Percentiles rank a stretch among this genome's conserved stretches.
These are phyloP conservation scores for Falco rusticolus DNA, from an alignment of 2,797 vertebrate genomes.

Conservation along the genomic window DNA sequence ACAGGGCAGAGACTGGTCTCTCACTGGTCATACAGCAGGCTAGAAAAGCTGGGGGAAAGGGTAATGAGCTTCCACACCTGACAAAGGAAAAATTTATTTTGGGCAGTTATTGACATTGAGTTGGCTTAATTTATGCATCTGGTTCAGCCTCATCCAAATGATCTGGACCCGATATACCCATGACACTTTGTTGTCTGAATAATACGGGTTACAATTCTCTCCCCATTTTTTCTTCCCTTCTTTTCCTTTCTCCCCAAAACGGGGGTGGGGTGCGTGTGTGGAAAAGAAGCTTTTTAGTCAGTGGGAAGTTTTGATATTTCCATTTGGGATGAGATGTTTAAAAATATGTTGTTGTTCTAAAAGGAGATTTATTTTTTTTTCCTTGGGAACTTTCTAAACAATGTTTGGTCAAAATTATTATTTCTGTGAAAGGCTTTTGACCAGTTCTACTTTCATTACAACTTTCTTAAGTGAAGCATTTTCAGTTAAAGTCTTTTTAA, in stretches of 20 bases:
- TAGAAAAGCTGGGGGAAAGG: neutral
- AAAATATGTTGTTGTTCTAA: neutral
- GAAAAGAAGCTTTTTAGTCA: neutral
- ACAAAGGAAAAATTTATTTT: neutral
- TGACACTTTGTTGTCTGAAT: neutral
- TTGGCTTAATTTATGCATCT: neutral
- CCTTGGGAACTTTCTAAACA: neutral
- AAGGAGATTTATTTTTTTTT: neutral
- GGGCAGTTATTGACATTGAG: neutral
- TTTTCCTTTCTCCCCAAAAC: neutral
- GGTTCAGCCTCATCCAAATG: neutral
- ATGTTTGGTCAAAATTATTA: neutral
- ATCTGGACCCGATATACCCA: accelerated
- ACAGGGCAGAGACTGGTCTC: neutral
- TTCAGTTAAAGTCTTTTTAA: neutral
- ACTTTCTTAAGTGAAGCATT: neutral
- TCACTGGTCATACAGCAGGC: neutral
- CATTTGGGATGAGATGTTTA: neutral
- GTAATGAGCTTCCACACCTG: neutral
- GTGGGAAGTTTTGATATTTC: neutral
- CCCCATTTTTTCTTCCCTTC: neutral
- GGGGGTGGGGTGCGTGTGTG: accelerated
- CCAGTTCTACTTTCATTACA: neutral
- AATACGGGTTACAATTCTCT: neutral
- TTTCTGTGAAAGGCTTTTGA: neutral